Evolutionary conservation across 2,888 invertebrate genomes (phyloP).

Genomic region (Zygogramma bicolorata): DNA sequence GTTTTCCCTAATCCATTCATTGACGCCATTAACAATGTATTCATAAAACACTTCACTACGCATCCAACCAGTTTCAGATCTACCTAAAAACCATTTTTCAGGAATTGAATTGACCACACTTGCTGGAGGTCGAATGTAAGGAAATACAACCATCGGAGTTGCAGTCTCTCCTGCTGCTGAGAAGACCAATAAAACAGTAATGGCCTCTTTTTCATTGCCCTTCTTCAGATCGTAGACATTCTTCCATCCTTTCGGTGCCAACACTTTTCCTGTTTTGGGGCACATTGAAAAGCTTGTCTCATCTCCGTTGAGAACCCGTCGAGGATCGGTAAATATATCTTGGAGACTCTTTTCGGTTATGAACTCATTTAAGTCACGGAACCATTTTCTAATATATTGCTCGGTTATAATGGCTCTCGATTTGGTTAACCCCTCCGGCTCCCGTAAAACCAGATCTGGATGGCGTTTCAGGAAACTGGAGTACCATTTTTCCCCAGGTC

Average conservation of each 20-base stretch:
- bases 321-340: constrained; percentile 32
- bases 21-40: constrained; percentile 9
- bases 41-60: constrained; percentile 15
- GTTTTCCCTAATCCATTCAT: constrained; percentile 1
- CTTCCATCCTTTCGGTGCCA: constrained; percentile 35
- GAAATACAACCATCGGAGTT: constrained; percentile 30
- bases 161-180: constrained; percentile 47
- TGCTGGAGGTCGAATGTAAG: constrained; percentile 40
- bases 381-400: constrained; percentile 48
- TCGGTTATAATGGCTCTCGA: constrained; percentile 47
- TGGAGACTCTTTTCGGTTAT: constrained; percentile 38
- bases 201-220: constrained; percentile 22
- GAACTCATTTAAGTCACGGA: constrained; percentile 41
- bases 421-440: constrained; percentile 35
- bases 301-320: constrained; percentile 34
- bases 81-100: constrained; percentile 44
- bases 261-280: constrained; percentile 54
- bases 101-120: constrained; percentile 38
- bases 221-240: constrained; percentile 52
- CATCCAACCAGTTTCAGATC: constrained; percentile 52
- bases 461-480: constrained; percentile 51
- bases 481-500: constrained; percentile 53
- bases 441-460: constrained; percentile 37
- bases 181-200: constrained; percentile 38
- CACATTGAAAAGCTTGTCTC: constrained; percentile 58